These are phyloP conservation scores for Porites australiensis DNA, from an alignment of 64 coral and sea anemone species.

Conservation along the genomic window DNA sequence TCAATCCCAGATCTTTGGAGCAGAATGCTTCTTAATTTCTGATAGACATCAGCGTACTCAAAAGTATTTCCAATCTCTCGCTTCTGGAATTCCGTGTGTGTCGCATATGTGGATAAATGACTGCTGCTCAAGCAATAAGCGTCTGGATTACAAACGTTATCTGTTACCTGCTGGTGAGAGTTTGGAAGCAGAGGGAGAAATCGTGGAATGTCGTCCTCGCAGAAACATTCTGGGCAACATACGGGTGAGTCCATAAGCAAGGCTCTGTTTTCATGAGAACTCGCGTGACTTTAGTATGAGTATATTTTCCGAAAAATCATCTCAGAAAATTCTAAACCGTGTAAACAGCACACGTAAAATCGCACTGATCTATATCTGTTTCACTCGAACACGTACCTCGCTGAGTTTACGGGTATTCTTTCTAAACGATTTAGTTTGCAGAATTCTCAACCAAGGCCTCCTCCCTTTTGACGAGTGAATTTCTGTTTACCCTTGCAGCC, in stretches of 20 bases:
- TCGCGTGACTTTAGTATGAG: too few species aligned
- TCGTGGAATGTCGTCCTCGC: constrained; percentile 78
- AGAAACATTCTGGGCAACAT: constrained; percentile 68
- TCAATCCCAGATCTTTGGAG: constrained; percentile 67
- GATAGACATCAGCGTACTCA: constrained; percentile 82
- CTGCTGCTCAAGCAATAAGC: constrained; percentile 47
- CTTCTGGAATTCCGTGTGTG: constrained; percentile 84
- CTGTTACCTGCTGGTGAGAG: constrained; percentile 76
- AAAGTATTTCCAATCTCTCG: constrained; percentile 94
- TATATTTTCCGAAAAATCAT: too few species aligned
- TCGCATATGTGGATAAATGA: constrained; percentile 90
- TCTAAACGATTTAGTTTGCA: too few species aligned
- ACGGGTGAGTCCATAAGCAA: constrained; percentile 62
- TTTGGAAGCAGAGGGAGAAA: constrained; percentile 51
- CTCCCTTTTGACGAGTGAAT: too few species aligned
- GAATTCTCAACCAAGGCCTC: too few species aligned
- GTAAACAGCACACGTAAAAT: too few species aligned
- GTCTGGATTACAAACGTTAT: constrained; percentile 72
- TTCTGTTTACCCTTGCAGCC: too few species aligned
- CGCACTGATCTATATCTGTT: too few species aligned
- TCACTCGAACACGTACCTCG: too few species aligned
- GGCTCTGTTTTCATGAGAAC: background rate
- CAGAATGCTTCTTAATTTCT: constrained; percentile 88
- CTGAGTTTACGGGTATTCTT: too few species aligned
- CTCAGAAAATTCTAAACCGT: too few species aligned